phyloP scores from a whole-genome alignment of 2,888 invertebrate species.

The Anoncus sp. region DNA sequence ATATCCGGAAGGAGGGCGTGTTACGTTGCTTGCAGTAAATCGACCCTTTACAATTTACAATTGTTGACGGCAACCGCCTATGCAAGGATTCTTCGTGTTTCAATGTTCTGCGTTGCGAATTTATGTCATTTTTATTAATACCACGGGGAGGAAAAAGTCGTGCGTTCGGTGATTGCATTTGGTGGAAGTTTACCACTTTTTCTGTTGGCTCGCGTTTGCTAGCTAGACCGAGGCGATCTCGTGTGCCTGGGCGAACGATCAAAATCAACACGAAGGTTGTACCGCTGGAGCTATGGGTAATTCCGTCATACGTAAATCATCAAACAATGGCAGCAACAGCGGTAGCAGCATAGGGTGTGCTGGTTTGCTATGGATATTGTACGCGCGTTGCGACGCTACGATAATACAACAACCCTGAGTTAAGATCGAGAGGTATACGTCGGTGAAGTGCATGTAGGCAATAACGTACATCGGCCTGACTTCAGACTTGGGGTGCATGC shows the following conservation, averaged over 20 bases:
- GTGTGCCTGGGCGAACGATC: slow-evolving; percentile 63
- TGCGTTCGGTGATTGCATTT: slow-evolving; percentile 50
- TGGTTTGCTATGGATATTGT: slow-evolving; percentile 50
- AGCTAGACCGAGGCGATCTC: slow-evolving; percentile 58
- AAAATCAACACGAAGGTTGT: slow-evolving; percentile 66
- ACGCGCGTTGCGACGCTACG: slow-evolving; percentile 54
- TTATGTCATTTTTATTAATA: slow-evolving; percentile 48
- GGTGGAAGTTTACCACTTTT: slow-evolving; percentile 41
- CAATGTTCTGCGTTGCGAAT: slow-evolving; percentile 16
- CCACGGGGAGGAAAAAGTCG: slow-evolving; percentile 18
- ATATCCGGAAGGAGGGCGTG: slow-evolving; percentile 35
- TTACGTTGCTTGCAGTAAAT: slow-evolving; percentile 26
- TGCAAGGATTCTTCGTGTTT: slow-evolving; percentile 38
- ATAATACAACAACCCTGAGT: slow-evolving; percentile 56
- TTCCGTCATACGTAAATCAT: slow-evolving; percentile 72
- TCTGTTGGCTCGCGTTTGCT: slow-evolving; percentile 25
- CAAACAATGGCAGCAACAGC: slow-evolving; percentile 67
- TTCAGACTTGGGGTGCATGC: slow-evolving; percentile 13
- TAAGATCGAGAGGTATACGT: slow-evolving; percentile 46
- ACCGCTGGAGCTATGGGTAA: slow-evolving; percentile 62
- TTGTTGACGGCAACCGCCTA: slow-evolving; percentile 18
- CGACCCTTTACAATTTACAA: slow-evolving; percentile 32
- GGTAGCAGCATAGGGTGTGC: slow-evolving; percentile 41
- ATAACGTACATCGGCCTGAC: slow-evolving; percentile 25
- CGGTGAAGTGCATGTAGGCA: slow-evolving; percentile 10